phyloP scores from a whole-genome alignment of 1,140 invertebrate genomes.

The Drosophila busckii region DNA sequence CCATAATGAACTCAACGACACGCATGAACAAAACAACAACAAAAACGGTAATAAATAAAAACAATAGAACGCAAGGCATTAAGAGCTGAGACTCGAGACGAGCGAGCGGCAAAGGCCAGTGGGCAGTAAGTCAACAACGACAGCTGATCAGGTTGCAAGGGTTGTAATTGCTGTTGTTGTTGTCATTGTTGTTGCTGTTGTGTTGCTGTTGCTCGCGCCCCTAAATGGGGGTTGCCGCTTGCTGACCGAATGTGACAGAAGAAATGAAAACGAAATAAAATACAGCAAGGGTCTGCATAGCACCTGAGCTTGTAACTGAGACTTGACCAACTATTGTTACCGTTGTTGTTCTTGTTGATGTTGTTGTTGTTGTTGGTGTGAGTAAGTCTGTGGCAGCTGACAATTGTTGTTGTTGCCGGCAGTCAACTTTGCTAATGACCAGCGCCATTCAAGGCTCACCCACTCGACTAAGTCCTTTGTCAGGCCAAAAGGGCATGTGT shows the following conservation, averaged over 20 bases:
- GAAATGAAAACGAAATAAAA: constrained; percentile 38
- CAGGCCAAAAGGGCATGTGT: constrained; percentile 27
- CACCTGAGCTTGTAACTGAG: constrained; percentile 27
- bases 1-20: constrained; percentile 65
- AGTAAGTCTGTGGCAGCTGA: constrained; percentile 25
- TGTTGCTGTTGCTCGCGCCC: constrained; percentile 3
- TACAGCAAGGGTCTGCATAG: neutral
- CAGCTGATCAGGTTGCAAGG: constrained; percentile 69
- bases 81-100: neutral
- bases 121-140: constrained; percentile 56
- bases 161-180: constrained; percentile 37
- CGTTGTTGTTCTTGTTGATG: neutral
- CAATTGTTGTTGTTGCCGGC: constrained; percentile 39
- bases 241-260: constrained; percentile 27
- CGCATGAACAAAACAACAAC: constrained; percentile 44
- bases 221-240: constrained; percentile 15
- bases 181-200: constrained; percentile 12
- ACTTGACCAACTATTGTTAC: constrained; percentile 23
- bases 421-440: constrained; percentile 67
- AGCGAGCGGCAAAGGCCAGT: constrained; percentile 25
- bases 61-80: too few species aligned
- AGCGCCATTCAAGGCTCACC: constrained; percentile 55
- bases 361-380: constrained; percentile 6
- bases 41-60: too few species aligned
- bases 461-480: constrained; percentile 39